Evolutionary conservation across 1,140 invertebrate species (phyloP).

Genomic region (Anthonomus grandis): DNA sequence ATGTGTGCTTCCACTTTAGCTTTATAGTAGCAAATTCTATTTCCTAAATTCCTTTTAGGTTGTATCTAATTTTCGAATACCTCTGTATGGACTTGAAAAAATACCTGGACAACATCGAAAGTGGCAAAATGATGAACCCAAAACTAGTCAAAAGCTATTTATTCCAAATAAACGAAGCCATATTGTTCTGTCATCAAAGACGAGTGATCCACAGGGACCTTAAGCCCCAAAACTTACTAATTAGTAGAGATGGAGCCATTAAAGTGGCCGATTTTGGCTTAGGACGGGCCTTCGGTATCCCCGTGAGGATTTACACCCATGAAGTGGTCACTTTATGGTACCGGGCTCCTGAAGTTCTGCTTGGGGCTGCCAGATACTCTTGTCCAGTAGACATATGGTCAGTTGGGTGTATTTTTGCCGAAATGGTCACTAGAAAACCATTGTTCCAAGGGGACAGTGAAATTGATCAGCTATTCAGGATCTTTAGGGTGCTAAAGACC

Average conservation of each 20-base stretch:
- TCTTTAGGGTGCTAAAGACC: constrained; percentile 77
- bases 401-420: constrained; percentile 93
- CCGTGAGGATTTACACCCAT: constrained; percentile 95
- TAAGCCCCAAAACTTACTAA: constrained; percentile 97
- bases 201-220: constrained; percentile 94
- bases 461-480: constrained; percentile 92
- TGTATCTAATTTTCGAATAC: constrained; percentile 98
- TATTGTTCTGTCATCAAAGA: constrained; percentile 93
- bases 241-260: constrained; percentile 73
- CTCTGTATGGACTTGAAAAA: constrained; percentile 97
- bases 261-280: constrained; percentile 96
- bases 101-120: constrained; percentile 86
- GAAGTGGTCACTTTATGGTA: constrained; percentile 99
- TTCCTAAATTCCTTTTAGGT: constrained; percentile 35
- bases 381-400: constrained; percentile 97
- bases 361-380: constrained; percentile 86
- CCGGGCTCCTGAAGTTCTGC: constrained; percentile 93
- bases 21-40: no score
- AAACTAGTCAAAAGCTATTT: constrained; percentile 56
- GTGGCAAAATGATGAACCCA: constrained; percentile 66
- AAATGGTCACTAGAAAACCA: constrained; percentile 88
- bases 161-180: constrained; percentile 86
- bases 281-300: constrained; percentile 92
- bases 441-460: constrained; percentile 95
- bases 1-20: no score